Base-by-base conservation (phyloP, 1,140 invertebrate genomes). In the Formica selysi region DNA sequence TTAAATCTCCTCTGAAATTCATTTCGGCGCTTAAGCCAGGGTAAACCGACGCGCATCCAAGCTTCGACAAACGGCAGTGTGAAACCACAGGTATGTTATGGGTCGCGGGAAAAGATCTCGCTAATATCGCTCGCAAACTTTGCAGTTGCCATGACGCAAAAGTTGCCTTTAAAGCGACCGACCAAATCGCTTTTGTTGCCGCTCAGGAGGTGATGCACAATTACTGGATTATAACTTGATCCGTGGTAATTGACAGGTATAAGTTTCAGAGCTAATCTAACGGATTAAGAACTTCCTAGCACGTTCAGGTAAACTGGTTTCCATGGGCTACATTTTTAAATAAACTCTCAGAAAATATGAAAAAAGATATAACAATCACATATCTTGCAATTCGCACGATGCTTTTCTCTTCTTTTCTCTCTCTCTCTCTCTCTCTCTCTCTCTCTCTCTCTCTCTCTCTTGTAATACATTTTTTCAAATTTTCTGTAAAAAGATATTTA, bases 1-100 rank as follows among this genome's bases (percentile, higher is more conserved):
- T 85, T 87, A 87, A 87, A 87, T 87, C 80, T 76, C 61, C 51
- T 70, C 76, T 11, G 65, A 87, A 87, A 87, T 87, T 76, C 70
- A 87, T 87, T 87, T 68, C 41, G 65, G 57, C 64, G 61, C 32
- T 85, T 85, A 78, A 76, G 13, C 81, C 44, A 48, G n/a, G 29
- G n/a, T 84, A 84, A 84, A 76, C 61, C 73, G 44, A 70, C 38
- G 26, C 54, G 16, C 61, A 44, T 57, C n/a, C 41, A 32, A 85
- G 81, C 81, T 76, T 85, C 61, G 81, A 76, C 71, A 85, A 78
- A 85, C 71, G 29, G 19, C 36, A 62, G 71, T 68, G 74, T 59
- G 73, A 85, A 85, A 54, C 73, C 44, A 36, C 38, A 62, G 29
- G 26, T 41, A 61, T 81, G 26, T 32, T 71, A 71, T 6, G 65